Percentiles rank a stretch among this genome's conserved stretches.
phyloP scores from a whole-genome alignment of 2,113 vertebrate genomes.

The Podarcis muralis region DNA sequence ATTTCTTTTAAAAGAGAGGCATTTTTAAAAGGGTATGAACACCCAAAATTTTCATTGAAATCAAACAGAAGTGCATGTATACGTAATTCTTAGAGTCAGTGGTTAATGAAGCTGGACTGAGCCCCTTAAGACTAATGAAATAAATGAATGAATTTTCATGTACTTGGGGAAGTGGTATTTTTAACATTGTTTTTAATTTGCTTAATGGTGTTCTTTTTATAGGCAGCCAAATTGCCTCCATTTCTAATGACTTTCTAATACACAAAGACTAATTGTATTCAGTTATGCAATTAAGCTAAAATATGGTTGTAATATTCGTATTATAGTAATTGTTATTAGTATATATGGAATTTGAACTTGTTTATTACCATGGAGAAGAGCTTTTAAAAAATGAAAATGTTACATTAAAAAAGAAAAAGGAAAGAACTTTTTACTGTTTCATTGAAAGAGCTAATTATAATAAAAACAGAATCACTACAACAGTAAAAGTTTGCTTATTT shows the following conservation, averaged over 20 bases:
- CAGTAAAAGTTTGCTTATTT: slow-evolving; percentile 23
- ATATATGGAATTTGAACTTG: background rate
- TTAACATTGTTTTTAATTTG: slow-evolving; percentile 19
- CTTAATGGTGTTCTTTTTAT: slow-evolving; percentile 28
- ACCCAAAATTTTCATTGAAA: background rate
- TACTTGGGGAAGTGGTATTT: slow-evolving; percentile 20
- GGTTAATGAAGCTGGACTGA: slow-evolving; percentile 4
- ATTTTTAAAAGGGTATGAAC: slow-evolving; percentile 28
- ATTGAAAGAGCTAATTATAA: slow-evolving; percentile 3
- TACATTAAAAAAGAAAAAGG: background rate
- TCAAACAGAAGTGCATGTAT: slow-evolving; percentile 2
- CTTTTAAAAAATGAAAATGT: background rate
- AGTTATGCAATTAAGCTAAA: slow-evolving; percentile 22
- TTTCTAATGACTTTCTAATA: background rate
- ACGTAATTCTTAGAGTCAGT: background rate
- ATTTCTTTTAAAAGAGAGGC: slow-evolving; percentile 28
- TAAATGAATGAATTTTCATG: slow-evolving; percentile 8
- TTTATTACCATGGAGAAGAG: background rate
- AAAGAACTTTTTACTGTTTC: background rate
- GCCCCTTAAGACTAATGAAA: slow-evolving; percentile 11
- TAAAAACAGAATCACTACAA: background rate
- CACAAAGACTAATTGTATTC: slow-evolving; percentile 27
- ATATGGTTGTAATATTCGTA: background rate
- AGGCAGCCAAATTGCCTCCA: background rate
- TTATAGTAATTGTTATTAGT: background rate